These are phyloP conservation scores for Oreochromis niloticus DNA, from an alignment of 2,113 vertebrate genomes.

Conservation along the genomic window DNA sequence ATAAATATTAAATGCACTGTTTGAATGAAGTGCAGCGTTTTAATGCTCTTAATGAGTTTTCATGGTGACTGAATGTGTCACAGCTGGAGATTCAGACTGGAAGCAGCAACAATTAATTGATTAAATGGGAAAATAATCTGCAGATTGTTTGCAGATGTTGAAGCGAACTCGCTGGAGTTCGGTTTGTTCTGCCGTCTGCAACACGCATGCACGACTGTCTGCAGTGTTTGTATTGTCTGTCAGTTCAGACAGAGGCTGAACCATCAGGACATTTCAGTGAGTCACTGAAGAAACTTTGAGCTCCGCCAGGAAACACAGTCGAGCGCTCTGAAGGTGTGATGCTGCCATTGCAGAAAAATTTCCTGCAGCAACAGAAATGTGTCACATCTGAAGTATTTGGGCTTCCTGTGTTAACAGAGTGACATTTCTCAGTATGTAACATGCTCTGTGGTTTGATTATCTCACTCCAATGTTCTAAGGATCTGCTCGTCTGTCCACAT, in stretches of 20 bases:
- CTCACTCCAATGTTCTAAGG: not conserved
- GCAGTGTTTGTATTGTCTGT: not conserved
- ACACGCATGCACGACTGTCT: not conserved
- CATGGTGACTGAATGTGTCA: not conserved
- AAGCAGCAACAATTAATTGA: not conserved
- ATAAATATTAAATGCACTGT: not conserved
- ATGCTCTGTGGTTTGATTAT: not conserved
- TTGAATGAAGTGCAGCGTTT: not conserved
- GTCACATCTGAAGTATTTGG: not conserved
- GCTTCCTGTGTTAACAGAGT: not conserved
- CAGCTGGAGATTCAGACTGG: not conserved
- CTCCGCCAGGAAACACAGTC: not conserved
- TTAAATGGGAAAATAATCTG: not conserved
- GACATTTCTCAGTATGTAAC: not conserved
- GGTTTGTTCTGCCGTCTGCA: accelerated
- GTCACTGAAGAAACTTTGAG: not conserved
- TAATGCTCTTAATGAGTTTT: not conserved
- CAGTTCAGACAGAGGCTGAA: not conserved
- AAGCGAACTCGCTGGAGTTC: not conserved
- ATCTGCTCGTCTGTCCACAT: not conserved
- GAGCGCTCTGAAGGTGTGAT: not conserved
- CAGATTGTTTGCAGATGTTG: not conserved
- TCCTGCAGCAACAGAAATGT: not conserved
- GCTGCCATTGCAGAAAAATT: not conserved
- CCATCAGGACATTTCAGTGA: not conserved